Conservation (phyloP, 2,113 vertebrate species). For the Semnopithecus entellus region DNA sequence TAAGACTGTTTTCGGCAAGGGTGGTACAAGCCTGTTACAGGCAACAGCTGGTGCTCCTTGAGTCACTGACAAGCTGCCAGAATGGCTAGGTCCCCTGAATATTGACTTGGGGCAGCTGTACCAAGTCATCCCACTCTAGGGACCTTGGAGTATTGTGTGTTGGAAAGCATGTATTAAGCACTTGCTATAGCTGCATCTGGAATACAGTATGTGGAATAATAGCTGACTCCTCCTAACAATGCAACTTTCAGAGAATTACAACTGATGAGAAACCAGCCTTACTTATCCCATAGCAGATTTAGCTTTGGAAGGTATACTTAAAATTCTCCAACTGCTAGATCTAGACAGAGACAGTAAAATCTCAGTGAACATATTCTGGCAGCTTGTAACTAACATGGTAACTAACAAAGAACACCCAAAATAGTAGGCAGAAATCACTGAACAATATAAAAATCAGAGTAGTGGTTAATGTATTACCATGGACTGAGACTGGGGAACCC, state of each 20-base stretch:
- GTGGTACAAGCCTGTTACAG: neutral
- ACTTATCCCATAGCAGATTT: neutral
- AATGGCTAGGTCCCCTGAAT: slow-evolving; percentile 4
- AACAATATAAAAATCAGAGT: slow-evolving; percentile 14
- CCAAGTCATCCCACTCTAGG: slow-evolving; percentile 36
- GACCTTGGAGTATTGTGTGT: neutral
- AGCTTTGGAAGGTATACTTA: neutral
- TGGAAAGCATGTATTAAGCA: slow-evolving; percentile 2
- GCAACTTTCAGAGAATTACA: slow-evolving; percentile 23
- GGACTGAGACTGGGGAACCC: neutral
- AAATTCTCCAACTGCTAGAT: slow-evolving; percentile 43
- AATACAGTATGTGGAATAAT: slow-evolving; percentile 30
- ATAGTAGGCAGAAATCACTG: slow-evolving; percentile 7
- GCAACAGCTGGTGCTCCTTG: slow-evolving; percentile 22
- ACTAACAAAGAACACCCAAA: slow-evolving; percentile 43
- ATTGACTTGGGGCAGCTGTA: slow-evolving; percentile 48
- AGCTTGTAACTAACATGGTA: neutral
- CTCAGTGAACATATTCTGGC: slow-evolving; percentile 24
- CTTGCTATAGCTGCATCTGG: slow-evolving; percentile 44
- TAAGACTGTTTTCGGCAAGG: neutral
- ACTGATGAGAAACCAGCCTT: slow-evolving; percentile 11
- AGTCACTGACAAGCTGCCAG: slow-evolving; percentile 46
- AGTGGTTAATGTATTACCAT: neutral
- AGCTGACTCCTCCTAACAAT: neutral
- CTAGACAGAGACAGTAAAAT: slow-evolving; percentile 10